Base-by-base conservation (phyloP, 1,140 invertebrate species). In the Bactericera cockerelli region DNA sequence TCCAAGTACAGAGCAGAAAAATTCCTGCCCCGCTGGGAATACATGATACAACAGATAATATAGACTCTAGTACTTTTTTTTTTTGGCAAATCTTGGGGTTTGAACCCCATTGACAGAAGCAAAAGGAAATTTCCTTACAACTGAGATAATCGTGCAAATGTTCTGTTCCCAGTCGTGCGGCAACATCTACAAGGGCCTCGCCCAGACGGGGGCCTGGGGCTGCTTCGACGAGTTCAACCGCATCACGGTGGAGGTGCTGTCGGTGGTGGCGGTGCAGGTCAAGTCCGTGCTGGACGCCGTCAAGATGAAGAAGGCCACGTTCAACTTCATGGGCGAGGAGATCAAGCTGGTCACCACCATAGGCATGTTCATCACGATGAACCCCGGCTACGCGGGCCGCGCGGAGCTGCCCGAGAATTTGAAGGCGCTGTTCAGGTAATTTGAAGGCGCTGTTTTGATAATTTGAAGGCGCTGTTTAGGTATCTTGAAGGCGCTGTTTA, bases 151-250 rank as follows among this genome's bases (percentile, higher is more conserved):
- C n/a, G n/a, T n/a, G n/a, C n/a, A n/a, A n/a, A n/a, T n/a, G 28
- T 31, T 31, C 28, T 59, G 61, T 62, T 67, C 66, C 16, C 62
- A 77, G 77, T 93, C 89, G 4, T 85, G 87, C 66, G 89, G 86
- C 33, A 92, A 90, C 70, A 93, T 93, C 69, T 93, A 92, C 71
- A 93, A 85, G 81, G 80, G 89, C 80, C 72, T 95, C 22, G 81
- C 89, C 1, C 89, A 93, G 71, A 89, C 89, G 10, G 92, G 92
- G n/a, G 87, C 89, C 6, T 95, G 91, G 90, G 90, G 90, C 22
- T 94, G 90, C 69, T 95, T 95, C 72, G 91, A 95, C 70, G 91
- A 95, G 70, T 95, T 95, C 69, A 95, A 95, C 74, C 77, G 92
- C 58, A 95, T 94, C 61, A 87, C 89, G 0, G 84, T 94, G 1